Evolutionary conservation across 2,797 vertebrate genomes (phyloP).

Genomic region (Apogon talboti): DNA sequence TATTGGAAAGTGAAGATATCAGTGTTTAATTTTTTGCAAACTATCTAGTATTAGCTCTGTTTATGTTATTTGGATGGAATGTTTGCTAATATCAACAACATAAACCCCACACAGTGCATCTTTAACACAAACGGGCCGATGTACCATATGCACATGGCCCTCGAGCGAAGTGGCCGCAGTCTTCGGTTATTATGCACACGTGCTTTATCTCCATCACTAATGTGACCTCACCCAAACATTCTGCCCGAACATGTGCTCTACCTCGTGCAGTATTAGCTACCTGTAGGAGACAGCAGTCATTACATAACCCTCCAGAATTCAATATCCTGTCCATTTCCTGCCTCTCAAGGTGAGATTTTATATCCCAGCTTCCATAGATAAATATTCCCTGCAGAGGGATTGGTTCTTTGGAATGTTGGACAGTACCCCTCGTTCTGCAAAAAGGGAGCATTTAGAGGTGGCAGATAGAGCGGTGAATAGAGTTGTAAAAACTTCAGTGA

Average conservation of each 20-base stretch:
- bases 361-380: slow-evolving; percentile 66
- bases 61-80: too few species aligned
- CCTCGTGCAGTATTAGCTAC: slow-evolving; percentile 43
- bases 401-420: slow-evolving; percentile 54
- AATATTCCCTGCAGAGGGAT: slow-evolving; percentile 60
- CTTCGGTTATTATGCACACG: slow-evolving; percentile 28
- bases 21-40: too few species aligned
- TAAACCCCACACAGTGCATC: too few species aligned
- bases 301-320: slow-evolving; percentile 68
- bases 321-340: slow-evolving; percentile 76
- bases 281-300: slow-evolving; percentile 41
- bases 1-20: too few species aligned
- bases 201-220: slow-evolving; percentile 37
- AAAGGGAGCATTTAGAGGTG: slow-evolving; percentile 33
- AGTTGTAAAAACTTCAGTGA: slow-evolving; percentile 9
- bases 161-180: slow-evolving; percentile 2
- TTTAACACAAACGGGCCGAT: slow-evolving; percentile 14
- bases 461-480: slow-evolving; percentile 35
- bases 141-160: neutral
- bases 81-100: too few species aligned
- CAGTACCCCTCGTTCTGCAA: slow-evolving; percentile 25
- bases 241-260: slow-evolving; percentile 19
- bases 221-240: slow-evolving; percentile 28
- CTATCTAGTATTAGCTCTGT: too few species aligned
- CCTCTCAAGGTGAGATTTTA: slow-evolving; percentile 65